A percentile compares a stretch with the other conserved stretches of the same genome.
Evolutionary conservation across 2,113 vertebrate species (phyloP).

Genomic region (Hydropotes inermis): DNA sequence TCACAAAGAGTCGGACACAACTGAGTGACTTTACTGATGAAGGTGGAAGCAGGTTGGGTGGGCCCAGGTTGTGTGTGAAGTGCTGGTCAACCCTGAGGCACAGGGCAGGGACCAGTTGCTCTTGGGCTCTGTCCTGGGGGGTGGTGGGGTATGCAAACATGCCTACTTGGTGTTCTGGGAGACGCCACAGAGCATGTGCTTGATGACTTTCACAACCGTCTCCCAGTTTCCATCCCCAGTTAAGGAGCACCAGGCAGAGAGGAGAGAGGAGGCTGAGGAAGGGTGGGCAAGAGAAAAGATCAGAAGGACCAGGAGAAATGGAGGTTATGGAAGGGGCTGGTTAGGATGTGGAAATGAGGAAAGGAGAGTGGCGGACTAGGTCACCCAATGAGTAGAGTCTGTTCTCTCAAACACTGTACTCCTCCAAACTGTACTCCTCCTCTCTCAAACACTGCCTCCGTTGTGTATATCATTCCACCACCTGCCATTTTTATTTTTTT

Average conservation of each 20-base stretch:
- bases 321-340: not conserved
- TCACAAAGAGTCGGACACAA: not conserved
- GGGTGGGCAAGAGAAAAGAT: not conserved
- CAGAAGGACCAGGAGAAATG: not conserved
- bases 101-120: not conserved
- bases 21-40: not conserved
- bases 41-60: not conserved
- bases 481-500: not conserved
- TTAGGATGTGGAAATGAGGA: not conserved
- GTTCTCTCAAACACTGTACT: not conserved
- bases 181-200: fast-evolving
- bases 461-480: too few species aligned
- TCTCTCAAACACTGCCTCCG: not conserved
- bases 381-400: not conserved
- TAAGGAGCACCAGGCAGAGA: not conserved
- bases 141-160: not conserved
- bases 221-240: not conserved
- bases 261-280: not conserved
- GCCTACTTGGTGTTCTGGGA: fast-evolving
- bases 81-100: not conserved
- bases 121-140: not conserved
- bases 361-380: not conserved
- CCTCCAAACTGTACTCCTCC: too few species aligned
- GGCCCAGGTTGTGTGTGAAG: not conserved
- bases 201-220: fast-evolving